Percentiles rank a stretch among this genome's conserved stretches.
phyloP scores from a whole-genome alignment of 1,140 invertebrate genomes.

The Drosophila rufa region DNA sequence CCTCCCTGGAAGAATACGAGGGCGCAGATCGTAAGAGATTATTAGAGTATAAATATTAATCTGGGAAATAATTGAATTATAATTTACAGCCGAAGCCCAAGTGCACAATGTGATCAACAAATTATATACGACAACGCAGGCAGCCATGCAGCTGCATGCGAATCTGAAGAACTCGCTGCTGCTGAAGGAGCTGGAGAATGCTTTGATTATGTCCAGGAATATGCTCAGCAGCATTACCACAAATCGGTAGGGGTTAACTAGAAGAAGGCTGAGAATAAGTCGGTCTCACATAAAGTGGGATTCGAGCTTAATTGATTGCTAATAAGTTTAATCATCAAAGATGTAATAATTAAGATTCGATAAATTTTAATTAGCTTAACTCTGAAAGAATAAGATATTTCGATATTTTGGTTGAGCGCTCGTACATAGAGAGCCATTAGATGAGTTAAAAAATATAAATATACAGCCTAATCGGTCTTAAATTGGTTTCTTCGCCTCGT shows the following conservation, averaged over 20 bases:
- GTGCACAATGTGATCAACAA: slow-evolving; percentile 84
- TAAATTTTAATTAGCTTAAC: not conserved
- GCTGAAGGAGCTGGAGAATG: slow-evolving; percentile 86
- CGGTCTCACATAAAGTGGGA: too few species aligned
- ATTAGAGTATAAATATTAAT: not conserved
- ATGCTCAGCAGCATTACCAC: slow-evolving; percentile 85
- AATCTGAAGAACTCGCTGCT: slow-evolving; percentile 82
- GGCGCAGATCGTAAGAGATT: slow-evolving; percentile 69
- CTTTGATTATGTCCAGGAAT: slow-evolving; percentile 86
- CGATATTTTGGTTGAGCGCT: too few species aligned
- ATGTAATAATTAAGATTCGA: too few species aligned
- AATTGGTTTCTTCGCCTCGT: too few species aligned
- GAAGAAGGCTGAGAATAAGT: too few species aligned
- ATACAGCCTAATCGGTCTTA: too few species aligned
- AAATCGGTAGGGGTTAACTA: slow-evolving; percentile 61
- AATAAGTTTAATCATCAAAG: too few species aligned
- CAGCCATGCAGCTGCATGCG: slow-evolving; percentile 82
- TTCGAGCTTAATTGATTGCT: not conserved
- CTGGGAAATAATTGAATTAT: not conserved
- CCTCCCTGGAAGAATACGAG: slow-evolving; percentile 62
- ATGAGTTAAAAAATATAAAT: too few species aligned
- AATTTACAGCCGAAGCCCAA: slow-evolving; percentile 74
- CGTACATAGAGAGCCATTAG: too few species aligned
- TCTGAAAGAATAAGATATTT: too few species aligned
- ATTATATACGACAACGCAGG: slow-evolving; percentile 82